Evolutionary conservation across 2,888 invertebrate genomes (phyloP).

Genomic region (Merodon equestris): DNA sequence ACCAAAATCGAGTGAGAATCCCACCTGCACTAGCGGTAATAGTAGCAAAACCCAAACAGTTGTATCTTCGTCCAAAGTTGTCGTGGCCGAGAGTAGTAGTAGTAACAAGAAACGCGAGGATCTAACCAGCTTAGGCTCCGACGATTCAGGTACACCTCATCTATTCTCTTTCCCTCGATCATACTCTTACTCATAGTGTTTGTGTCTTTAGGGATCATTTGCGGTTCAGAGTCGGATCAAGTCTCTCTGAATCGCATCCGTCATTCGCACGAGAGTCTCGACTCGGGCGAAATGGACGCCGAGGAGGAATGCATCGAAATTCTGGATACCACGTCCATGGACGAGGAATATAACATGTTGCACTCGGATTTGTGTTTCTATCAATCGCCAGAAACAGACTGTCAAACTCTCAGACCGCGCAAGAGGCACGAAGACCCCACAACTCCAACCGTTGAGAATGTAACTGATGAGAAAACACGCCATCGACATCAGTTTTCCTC

Average conservation of each 20-base stretch:
- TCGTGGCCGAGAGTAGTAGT: conserved; percentile 53
- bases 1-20: conserved; percentile 66
- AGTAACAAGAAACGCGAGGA: conserved; percentile 79
- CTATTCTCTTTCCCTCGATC: background rate
- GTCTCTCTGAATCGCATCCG: conserved; percentile 78
- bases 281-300: conserved; percentile 83
- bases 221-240: conserved; percentile 80
- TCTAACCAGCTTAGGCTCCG: conserved; percentile 81
- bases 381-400: conserved; percentile 76
- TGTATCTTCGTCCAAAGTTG: conserved; percentile 68
- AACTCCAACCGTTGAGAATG: conserved; percentile 68
- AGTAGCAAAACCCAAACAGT: conserved; percentile 64
- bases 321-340: conserved; percentile 78
- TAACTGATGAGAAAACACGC: conserved; percentile 66
- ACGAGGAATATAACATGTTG: conserved; percentile 77
- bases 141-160: conserved; percentile 79
- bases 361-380: conserved; percentile 78
- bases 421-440: conserved; percentile 73
- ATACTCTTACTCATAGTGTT: background rate
- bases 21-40: conserved; percentile 65
- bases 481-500: conserved; percentile 72
- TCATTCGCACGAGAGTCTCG: conserved; percentile 87
- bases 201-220: conserved; percentile 79
- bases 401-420: conserved; percentile 75
- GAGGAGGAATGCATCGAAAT: conserved; percentile 81